A percentile compares a stretch with the other conserved stretches of the same genome.
These are phyloP conservation scores for Corythoichthys haematopterus DNA, from an alignment of 2,113 vertebrate genomes.

Conservation along the genomic window DNA sequence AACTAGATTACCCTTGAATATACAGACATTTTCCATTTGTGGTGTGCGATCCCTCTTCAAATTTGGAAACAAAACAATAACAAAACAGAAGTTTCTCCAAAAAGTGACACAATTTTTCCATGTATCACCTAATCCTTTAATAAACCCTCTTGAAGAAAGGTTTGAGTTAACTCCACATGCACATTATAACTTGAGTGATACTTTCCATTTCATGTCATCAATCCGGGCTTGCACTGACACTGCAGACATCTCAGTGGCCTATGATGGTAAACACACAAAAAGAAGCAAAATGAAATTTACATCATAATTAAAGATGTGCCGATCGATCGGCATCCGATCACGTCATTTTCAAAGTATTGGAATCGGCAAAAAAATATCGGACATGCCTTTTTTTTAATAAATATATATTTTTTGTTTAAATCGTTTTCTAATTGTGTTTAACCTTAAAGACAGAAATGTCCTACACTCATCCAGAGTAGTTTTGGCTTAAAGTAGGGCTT, in stretches of 20 bases:
- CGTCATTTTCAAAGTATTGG: no score
- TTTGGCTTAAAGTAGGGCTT: no score
- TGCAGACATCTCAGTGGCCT: background rate
- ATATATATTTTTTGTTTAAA: no score
- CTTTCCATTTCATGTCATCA: conserved; percentile 1
- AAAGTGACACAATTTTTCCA: background rate
- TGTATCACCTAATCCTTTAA: background rate
- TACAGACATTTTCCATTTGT: background rate
- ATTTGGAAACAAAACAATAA: background rate
- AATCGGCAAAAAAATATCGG: no score
- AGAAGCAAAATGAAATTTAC: background rate
- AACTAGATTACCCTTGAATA: background rate
- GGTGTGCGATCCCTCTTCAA: background rate
- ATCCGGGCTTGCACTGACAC: background rate
- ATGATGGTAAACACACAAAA: conserved; percentile 34
- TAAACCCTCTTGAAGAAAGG: conserved; percentile 15
- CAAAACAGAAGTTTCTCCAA: background rate
- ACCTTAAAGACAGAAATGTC: no score
- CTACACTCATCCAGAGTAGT: no score
- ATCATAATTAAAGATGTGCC: background rate
- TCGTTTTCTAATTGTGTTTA: no score
- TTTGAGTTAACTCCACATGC: conserved; percentile 8
- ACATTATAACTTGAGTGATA: conserved; percentile 6
- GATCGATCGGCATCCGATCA: no score
- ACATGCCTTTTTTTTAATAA: no score